These are phyloP conservation scores for Phengaris alcon DNA, from an alignment of 2,888 invertebrate species.

Conservation along the genomic window DNA sequence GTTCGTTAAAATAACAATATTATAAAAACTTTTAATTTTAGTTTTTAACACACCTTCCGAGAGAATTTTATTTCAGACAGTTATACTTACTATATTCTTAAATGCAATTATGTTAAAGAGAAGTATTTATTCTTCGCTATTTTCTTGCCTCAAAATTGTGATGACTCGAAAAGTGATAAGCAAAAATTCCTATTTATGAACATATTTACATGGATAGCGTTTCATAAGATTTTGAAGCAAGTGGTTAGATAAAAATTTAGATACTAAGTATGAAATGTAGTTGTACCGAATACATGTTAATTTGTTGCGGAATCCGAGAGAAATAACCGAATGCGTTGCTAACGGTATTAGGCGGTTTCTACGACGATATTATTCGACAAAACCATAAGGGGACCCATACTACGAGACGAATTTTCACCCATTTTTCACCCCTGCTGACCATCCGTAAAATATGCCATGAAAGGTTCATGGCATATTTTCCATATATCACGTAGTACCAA, in stretches of 20 bases:
- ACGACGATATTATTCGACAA: slow-evolving; percentile 73
- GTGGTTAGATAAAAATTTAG: slow-evolving; percentile 53
- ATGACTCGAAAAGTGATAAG: neutral
- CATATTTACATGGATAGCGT: slow-evolving; percentile 35
- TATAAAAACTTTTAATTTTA: neutral
- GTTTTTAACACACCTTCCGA: neutral
- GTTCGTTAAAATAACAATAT: neutral
- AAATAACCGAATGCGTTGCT: slow-evolving; percentile 73
- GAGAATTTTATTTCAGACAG: neutral
- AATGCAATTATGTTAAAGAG: too few species aligned
- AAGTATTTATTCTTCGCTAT: too few species aligned
- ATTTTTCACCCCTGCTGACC: too few species aligned
- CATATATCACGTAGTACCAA: too few species aligned
- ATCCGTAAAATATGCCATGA: too few species aligned
- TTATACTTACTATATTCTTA: neutral
- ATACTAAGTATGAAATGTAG: slow-evolving; percentile 71
- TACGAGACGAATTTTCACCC: too few species aligned
- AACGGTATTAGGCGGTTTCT: slow-evolving; percentile 77
- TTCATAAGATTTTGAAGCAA: slow-evolving; percentile 37
- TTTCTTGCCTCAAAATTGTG: neutral
- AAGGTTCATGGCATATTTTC: too few species aligned
- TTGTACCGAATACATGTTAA: slow-evolving; percentile 79
- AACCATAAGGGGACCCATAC: slow-evolving; percentile 47
- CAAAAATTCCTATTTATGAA: neutral
- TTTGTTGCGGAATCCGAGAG: slow-evolving; percentile 79